Base-by-base conservation (phyloP, 2,113 vertebrate species). In the Delphinapterus leucas region DNA sequence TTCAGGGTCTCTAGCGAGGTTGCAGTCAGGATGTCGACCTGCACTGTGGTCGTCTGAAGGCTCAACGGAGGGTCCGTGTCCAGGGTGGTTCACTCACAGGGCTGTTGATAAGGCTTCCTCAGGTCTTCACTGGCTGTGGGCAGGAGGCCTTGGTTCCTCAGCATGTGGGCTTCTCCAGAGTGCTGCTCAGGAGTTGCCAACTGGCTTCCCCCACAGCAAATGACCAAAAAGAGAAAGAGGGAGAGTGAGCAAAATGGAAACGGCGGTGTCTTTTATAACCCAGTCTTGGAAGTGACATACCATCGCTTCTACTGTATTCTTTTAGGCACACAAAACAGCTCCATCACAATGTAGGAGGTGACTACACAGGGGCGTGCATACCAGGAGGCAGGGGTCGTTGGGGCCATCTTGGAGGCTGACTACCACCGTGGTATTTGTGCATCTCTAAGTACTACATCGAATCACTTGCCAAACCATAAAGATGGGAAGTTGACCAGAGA, bases 321-420 rank as follows among this genome's bases (percentile, higher is more conserved):
- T 2, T 47, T 15, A 20, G 44, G 12, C 67, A 13, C 63, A 31
- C 17, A 25, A 21, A 86, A 10, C 36, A 31, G 2, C n/a, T 12
- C 14, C 44, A n/a, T 18, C 15, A 36, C 7, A 1, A 0, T 31
- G 8, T 21, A n/a, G 25, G 26, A 77, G 15, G 20, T 14, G 10
- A 49, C 13, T 13, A 3, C 17, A 7, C 26, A 61, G 10, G 9
- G 1, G 18, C 31, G 0, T 44, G 25, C 33, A 18, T 44, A 44
- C 17, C 8, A 2, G 23, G 12, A 82, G 18, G 17, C 28, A 10
- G 9, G 9, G 28, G 9, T 44, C 8, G 3, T 6, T 41, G 4
- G 26, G 36, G 26, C 68, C 33, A 47, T 8, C 33, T 18, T 70
- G 38, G n/a, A 49, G 47, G 25, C 26, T 15, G 80, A 65, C 11